Conservation (phyloP, 2,888 invertebrate genomes). For the Junonia oenone region DNA sequence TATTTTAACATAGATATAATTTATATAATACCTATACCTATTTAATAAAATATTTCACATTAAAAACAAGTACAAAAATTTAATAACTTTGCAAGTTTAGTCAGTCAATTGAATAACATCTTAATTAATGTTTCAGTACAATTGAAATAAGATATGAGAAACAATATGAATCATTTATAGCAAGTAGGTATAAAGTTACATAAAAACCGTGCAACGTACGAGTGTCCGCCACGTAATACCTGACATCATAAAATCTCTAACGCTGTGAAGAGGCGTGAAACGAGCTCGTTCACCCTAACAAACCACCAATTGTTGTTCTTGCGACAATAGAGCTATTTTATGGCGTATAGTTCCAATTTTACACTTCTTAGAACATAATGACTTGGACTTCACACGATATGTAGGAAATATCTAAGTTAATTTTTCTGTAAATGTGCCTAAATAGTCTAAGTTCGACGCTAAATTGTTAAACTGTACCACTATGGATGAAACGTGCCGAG, state of each 20-base stretch:
- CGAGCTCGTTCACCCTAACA: slow-evolving; percentile 63
- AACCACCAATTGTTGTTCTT: slow-evolving; percentile 62
- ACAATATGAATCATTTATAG: too few species aligned
- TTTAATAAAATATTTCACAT: too few species aligned
- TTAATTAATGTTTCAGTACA: too few species aligned
- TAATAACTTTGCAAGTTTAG: too few species aligned
- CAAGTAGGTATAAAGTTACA: background rate
- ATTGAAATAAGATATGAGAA: too few species aligned
- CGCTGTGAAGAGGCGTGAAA: slow-evolving; percentile 59
- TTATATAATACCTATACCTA: too few species aligned
- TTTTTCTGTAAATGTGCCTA: slow-evolving; percentile 8
- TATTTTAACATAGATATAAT: too few species aligned
- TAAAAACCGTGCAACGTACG: background rate
- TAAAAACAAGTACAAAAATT: too few species aligned
- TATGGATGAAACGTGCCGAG: slow-evolving; percentile 23
- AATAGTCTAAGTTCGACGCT: slow-evolving; percentile 8
- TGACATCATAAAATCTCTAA: slow-evolving; percentile 49
- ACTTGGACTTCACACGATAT: background rate
- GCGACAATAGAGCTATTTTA: slow-evolving; percentile 53
- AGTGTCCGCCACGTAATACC: background rate
- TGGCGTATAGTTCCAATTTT: slow-evolving; percentile 36
- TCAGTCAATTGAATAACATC: too few species aligned
- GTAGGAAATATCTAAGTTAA: slow-evolving; percentile 2
- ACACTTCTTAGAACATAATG: slow-evolving; percentile 23
- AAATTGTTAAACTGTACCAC: slow-evolving; percentile 14